These are phyloP conservation scores for Dromaius novaehollandiae DNA, from an alignment of 2,113 vertebrate species.

Conservation along the genomic window DNA sequence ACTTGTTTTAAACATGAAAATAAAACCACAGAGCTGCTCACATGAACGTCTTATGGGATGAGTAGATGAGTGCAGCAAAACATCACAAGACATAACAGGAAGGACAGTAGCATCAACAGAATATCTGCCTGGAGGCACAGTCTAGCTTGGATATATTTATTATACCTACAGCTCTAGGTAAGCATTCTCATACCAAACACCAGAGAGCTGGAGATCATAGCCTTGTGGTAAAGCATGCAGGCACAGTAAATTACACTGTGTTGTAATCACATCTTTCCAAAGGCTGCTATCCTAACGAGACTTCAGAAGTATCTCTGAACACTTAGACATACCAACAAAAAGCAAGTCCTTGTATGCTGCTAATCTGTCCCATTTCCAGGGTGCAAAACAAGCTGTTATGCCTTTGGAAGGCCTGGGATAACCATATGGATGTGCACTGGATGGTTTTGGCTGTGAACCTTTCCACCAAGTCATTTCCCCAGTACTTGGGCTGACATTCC, in stretches of 20 bases:
- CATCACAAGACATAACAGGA: neutral
- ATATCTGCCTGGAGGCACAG: neutral
- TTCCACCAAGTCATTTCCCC: neutral
- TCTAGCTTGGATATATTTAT: neutral
- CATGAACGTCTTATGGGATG: conserved; percentile 21
- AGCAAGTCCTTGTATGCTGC: neutral
- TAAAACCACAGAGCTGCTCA: conserved; percentile 46
- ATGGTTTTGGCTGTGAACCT: neutral
- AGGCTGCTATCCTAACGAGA: neutral
- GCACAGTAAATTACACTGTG: neutral
- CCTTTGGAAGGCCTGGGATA: neutral
- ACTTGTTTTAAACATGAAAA: conserved; percentile 31
- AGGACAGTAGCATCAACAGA: neutral
- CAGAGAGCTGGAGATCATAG: neutral
- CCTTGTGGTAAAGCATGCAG: neutral
- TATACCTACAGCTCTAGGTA: neutral
- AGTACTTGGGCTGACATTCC: neutral
- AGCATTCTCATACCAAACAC: neutral
- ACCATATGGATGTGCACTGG: neutral
- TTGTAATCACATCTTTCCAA: neutral
- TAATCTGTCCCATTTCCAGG: neutral
- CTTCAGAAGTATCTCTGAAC: neutral
- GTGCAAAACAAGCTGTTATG: rapidly evolving
- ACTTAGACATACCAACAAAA: neutral
- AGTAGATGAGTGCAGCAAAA: neutral